Evolutionary conservation across 2,113 vertebrate genomes (phyloP).

Genomic region (Suncus etruscus): DNA sequence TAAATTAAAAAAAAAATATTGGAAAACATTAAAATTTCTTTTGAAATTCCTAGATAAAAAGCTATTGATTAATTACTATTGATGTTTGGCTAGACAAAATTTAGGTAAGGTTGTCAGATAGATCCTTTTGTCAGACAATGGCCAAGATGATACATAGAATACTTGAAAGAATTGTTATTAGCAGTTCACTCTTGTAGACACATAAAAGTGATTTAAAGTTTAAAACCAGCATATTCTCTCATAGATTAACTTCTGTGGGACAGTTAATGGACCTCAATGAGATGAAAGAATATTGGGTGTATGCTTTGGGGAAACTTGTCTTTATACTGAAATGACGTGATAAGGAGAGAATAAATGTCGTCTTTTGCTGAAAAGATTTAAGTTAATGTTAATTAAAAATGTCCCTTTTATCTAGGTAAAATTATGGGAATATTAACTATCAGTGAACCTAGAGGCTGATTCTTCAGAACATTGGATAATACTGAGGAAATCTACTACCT

Average conservation of each 20-base stretch:
- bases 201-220: slow-evolving; percentile 58
- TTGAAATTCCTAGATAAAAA: slow-evolving; percentile 23
- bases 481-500: not conserved
- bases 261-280: not conserved
- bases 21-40: slow-evolving; percentile 40
- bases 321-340: not conserved
- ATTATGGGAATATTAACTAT: too few species aligned
- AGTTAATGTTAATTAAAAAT: not conserved
- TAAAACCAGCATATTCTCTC: slow-evolving; percentile 19
- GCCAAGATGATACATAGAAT: slow-evolving; percentile 33
- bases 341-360: slow-evolving; percentile 29
- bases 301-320: not conserved
- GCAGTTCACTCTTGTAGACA: slow-evolving; percentile 43
- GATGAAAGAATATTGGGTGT: not conserved
- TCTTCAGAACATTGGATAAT: not conserved
- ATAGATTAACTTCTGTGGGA: slow-evolving; percentile 14
- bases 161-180: slow-evolving; percentile 55
- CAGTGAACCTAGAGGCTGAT: not conserved
- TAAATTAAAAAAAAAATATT: not conserved
- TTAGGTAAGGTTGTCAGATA: slow-evolving; percentile 17
- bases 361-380: not conserved
- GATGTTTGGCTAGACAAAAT: slow-evolving; percentile 36
- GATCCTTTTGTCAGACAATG: slow-evolving; percentile 52
- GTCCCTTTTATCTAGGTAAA: too few species aligned
- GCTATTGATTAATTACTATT: slow-evolving; percentile 39